Percentiles rank a stretch among this genome's conserved stretches.
These are phyloP conservation scores for Diabrotica undecimpunctata DNA, from an alignment of 1,140 invertebrate genomes.

Conservation along the genomic window DNA sequence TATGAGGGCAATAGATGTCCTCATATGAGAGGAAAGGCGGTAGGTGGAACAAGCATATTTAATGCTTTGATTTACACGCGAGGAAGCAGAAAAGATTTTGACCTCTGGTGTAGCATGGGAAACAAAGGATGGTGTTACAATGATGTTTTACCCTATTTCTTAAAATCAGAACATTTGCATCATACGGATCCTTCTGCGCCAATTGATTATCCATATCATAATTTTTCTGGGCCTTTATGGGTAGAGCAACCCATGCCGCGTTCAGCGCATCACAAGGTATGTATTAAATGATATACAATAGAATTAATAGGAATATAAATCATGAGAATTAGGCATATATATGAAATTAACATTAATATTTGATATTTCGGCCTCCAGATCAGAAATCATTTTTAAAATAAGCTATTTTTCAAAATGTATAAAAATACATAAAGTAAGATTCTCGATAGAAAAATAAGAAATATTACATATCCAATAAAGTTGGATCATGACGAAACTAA, in stretches of 20 bases:
- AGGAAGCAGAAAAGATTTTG: slow-evolving; percentile 59
- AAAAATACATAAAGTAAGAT: no score
- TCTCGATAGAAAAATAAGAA: no score
- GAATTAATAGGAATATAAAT: no score
- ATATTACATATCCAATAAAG: no score
- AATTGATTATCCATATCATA: slow-evolving; percentile 17
- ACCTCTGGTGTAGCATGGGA: slow-evolving; percentile 61
- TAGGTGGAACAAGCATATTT: slow-evolving; percentile 58
- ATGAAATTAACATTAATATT: no score
- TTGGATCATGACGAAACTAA: no score
- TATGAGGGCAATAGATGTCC: background rate
- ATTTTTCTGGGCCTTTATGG: slow-evolving; percentile 14
- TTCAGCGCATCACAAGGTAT: slow-evolving; percentile 29
- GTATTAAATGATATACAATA: background rate
- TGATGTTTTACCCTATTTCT: slow-evolving; percentile 59
- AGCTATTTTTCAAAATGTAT: no score
- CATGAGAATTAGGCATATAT: no score
- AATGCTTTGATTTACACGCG: slow-evolving; percentile 67
- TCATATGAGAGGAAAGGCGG: slow-evolving; percentile 43
- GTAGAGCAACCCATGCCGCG: background rate
- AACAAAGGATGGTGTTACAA: slow-evolving; percentile 65
- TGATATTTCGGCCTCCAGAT: no score
- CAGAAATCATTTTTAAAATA: no score
- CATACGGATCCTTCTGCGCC: slow-evolving; percentile 45
- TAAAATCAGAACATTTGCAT: slow-evolving; percentile 44